Evolutionary conservation across 2,888 invertebrate genomes (phyloP), one percentile per base, ranked within the genome.

Genomic region (Chymomyza amoena): DNA sequence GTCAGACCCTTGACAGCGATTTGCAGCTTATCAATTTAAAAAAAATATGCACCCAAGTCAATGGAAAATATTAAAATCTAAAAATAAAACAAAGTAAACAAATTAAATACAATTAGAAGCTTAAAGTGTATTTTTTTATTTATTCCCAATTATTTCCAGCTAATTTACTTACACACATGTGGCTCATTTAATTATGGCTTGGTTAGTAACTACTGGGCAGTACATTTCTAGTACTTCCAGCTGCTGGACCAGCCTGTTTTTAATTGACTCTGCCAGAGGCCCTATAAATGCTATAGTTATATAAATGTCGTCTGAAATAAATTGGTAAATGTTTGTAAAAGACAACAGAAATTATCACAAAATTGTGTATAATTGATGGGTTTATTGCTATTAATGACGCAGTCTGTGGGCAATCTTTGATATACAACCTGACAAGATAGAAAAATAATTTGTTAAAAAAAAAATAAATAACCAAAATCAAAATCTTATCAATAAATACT

Each of bases 1-100:
- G n/a, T 7, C 7, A 45, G 0, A 15, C 73, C 65, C 69, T 63
- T 73, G 66, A 64, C 66, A 73, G 28, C 73, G 70, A 73, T 73
- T 69, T 69, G 66, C 65, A 16, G 60, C 62, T 18, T 70, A 61
- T 13, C 50, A 45, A 51, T 62, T n/a, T 5, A n/a, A 16, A 18
- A 57, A 56, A 62, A n/a, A 16, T n/a, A 4, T 16, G 32, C 61
- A 25, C 4, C 4, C 25, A 57, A 57, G 25, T 57, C 9, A 25
- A 56, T 15, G 25, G 28, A 59, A 25, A 25, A 25, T 25, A 2
- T 25, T 25, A 2, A 25, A 59, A 20, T 59, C 25, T 10, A 59
- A 59, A 59, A 13, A 7, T 10, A 36, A 45, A 45, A 45, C 4
- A 45, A 45, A 0, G 39, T 54, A 54, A 54, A 54, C 54, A 54